Base-by-base conservation (phyloP, 2,888 invertebrate species). In the Drosophila ustulata region DNA sequence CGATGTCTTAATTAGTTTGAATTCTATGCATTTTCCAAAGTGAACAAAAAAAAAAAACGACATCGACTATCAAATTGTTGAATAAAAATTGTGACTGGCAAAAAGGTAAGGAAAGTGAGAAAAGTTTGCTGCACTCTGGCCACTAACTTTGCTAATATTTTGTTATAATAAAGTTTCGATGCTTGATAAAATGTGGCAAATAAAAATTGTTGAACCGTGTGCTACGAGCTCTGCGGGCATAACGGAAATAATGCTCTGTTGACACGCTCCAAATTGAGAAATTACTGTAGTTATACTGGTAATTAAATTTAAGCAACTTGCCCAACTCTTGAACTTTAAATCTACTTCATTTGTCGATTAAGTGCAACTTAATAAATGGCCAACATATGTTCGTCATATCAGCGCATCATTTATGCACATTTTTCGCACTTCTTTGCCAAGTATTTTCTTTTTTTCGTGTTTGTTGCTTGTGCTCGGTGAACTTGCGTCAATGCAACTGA, bases 111-210 rank as follows among this genome's bases (percentile, higher is more conserved):
- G 30, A 50, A 43, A 72, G 45, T 26, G 51, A 26, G 26, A 30
- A 53, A 78, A 68, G 32, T 86, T 75, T 59, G 62, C 78, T 75
- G 75, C 37, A n/a, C 37, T 37, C n/a, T 2, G 37, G 11, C 30
- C 30, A n/a, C 11, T 78, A 86, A 86, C 89, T 89, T 86, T 82
- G 67, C 66, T 78, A 89, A 86, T 88, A 78, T 85, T 82, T 88
- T 82, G 86, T 82, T 86, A 75, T 78, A 83, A 65, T 53, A 82
- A 89, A 86, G 75, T 89, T 85, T 82, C 71, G 71, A 83, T 85
- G 79, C 68, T 77, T 75, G 85, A 89, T 88, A 85, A 85, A 88
- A 85, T 85, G 88, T 85, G 87, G 77, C 79, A 72, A 85, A 88
- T 77, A 77, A 72, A 89, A 89, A 71, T 69, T 75, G 78, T 61